These are phyloP conservation scores for Sesia apiformis DNA, from an alignment of 2,888 invertebrate genomes.

Conservation along the genomic window DNA sequence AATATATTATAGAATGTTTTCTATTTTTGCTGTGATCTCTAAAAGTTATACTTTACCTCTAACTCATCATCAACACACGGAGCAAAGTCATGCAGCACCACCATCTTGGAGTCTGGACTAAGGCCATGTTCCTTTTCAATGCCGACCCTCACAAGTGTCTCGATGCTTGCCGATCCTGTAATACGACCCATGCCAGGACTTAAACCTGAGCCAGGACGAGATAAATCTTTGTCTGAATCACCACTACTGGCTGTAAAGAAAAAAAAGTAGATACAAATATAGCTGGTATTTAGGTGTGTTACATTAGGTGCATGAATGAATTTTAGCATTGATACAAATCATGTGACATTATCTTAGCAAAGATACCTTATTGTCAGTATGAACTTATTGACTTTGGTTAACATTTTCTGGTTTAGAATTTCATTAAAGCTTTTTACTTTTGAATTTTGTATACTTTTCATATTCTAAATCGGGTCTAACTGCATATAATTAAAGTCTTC, in stretches of 20 bases:
- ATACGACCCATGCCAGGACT: constrained; percentile 92
- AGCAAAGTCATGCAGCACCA: constrained; percentile 94
- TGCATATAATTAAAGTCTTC: background rate
- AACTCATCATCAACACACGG: constrained; percentile 97
- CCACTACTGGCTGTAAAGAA: constrained; percentile 78
- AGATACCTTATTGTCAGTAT: too few relatives aligned
- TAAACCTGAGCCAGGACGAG: constrained; percentile 74
- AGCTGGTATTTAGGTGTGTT: background rate
- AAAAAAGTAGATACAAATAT: constrained; percentile 1
- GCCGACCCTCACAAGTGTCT: constrained; percentile 90
- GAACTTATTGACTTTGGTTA: too few relatives aligned
- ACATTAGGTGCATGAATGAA: background rate
- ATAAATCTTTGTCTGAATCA: constrained; percentile 85
- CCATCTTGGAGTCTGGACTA: constrained; percentile 95
- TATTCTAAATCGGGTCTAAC: background rate
- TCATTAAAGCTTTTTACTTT: background rate
- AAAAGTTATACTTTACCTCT: constrained; percentile 72
- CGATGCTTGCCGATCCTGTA: constrained; percentile 95
- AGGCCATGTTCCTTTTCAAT: constrained; percentile 94
- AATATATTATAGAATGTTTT: too few relatives aligned
- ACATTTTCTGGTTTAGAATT: background rate
- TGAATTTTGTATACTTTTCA: too few relatives aligned
- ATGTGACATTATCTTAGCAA: too few relatives aligned
- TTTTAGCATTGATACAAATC: too few relatives aligned
- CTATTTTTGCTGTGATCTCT: too few relatives aligned